A percentile compares a stretch with the other conserved stretches of the same genome.
Conservation (phyloP, 2,888 invertebrate species). For the Heterodera filipjevi region DNA sequence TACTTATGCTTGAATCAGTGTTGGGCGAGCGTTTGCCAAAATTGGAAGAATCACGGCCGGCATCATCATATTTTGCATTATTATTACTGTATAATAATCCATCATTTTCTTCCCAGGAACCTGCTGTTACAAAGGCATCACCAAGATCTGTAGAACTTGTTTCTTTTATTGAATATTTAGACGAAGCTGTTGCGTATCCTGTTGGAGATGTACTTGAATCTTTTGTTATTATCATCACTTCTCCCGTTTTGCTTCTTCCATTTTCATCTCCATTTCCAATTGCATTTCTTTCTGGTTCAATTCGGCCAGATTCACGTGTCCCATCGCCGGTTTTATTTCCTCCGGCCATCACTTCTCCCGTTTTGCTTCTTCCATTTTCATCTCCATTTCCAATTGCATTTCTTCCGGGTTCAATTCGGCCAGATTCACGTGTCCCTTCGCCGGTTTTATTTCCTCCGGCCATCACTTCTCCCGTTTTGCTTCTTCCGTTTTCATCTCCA, state of each 20-base stretch:
- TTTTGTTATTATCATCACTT: neutral
- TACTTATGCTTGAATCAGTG: neutral
- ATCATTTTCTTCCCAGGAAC: neutral
- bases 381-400: neutral
- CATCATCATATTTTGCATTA: neutral
- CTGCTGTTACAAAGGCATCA: conserved; percentile 31
- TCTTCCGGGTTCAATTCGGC: conserved; percentile 10
- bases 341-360: too few species aligned
- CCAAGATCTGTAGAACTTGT: neutral
- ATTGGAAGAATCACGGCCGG: neutral
- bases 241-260: conserved; percentile 24
- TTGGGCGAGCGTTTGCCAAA: neutral
- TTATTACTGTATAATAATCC: neutral
- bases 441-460: conserved; percentile 15
- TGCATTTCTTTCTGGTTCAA: neutral
- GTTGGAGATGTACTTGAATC: neutral
- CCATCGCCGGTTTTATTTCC: too few species aligned
- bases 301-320: too few species aligned
- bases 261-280: neutral
- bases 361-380: too few species aligned
- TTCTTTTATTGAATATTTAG: neutral
- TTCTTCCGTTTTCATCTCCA: conserved; percentile 15
- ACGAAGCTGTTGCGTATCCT: neutral
- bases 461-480: conserved; percentile 15
- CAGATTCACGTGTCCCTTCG: neutral